Base-by-base conservation (phyloP, 1,140 invertebrate species). In the Macrobrachium nipponense region DNA sequence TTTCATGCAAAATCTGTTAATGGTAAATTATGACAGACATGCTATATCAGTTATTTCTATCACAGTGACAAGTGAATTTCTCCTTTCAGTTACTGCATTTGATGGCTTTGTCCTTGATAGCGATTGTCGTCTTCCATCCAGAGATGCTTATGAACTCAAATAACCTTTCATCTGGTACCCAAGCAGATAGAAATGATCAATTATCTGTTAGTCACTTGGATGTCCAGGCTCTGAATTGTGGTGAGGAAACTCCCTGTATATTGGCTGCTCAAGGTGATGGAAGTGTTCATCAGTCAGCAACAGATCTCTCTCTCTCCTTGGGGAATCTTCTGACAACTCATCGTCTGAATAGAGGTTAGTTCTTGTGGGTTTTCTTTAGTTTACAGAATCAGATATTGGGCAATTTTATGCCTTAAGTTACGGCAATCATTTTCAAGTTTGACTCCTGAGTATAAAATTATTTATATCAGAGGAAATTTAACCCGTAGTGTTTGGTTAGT, bases 81-180 rank as follows among this genome's bases (percentile, higher is more conserved):
- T 84, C 83, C 89, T 91, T 91, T 12, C 89, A 96, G 95, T 93
- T 95, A 90, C 90, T 95, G 36, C 95, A 96, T 89, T 92, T 95
- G 78, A 90, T 96, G 87, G 94, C 94, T 0, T 89, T 96, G 64
- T 94, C 94, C 73, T 93, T 95, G 81, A 90, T 96, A 80, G 94
- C 94, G 6, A 93, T 95, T n/a, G 92, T 95, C n/a, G 93, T 95
- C 89, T 92, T 94, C 62, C 94, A 95, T 90, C 94, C 94, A 18
- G 93, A 93, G 77, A 83, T 85, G 43, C 75, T 89, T 59, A 82
- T 44, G 44, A 68, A 83, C 61, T 82, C 79, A 8, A 66, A 44
- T 23, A 77, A 76, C 70, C 64, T 59, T 64, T 61, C 78, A n/a
- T 68, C 70, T 20, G 82, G 88, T 15, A 60, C 68, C 15, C 77